These are phyloP conservation scores for Pachyuromys duprasi DNA, from an alignment of 2,797 vertebrate genomes.

Conservation along the genomic window DNA sequence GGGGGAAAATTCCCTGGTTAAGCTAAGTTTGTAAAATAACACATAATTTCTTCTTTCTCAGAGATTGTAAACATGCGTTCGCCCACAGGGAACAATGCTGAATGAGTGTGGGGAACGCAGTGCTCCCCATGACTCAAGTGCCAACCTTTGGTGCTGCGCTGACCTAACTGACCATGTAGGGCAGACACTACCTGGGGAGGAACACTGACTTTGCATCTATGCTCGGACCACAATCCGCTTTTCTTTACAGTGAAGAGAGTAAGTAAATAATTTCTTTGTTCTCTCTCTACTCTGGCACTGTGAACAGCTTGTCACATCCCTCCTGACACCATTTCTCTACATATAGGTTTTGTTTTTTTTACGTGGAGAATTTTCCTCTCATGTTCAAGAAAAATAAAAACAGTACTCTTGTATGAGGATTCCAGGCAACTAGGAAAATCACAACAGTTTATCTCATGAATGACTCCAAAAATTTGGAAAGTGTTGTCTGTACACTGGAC, in stretches of 20 bases:
- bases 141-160: neutral
- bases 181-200: rapidly evolving
- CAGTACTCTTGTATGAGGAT: neutral
- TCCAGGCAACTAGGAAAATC: neutral
- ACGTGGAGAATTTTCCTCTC: slow-evolving; percentile 65
- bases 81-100: neutral
- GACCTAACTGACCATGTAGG: neutral
- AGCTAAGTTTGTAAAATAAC: neutral
- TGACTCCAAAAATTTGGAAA: neutral
- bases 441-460: neutral
- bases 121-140: rapidly evolving
- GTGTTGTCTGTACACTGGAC: neutral
- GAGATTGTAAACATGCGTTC: neutral
- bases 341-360: slow-evolving; percentile 66
- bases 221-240: neutral
- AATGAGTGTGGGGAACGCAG: rapidly evolving
- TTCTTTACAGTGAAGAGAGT: neutral
- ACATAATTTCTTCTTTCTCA: neutral
- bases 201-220: rapidly evolving
- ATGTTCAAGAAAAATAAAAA: slow-evolving; percentile 54
- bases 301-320: slow-evolving; percentile 49
- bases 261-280: neutral
- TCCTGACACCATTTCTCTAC: slow-evolving; percentile 41
- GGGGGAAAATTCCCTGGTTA: neutral
- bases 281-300: neutral